Percentiles rank a stretch among this genome's conserved stretches.
Conservation (phyloP, 2,888 invertebrate genomes). For the Hofmannophila pseudospretella region DNA sequence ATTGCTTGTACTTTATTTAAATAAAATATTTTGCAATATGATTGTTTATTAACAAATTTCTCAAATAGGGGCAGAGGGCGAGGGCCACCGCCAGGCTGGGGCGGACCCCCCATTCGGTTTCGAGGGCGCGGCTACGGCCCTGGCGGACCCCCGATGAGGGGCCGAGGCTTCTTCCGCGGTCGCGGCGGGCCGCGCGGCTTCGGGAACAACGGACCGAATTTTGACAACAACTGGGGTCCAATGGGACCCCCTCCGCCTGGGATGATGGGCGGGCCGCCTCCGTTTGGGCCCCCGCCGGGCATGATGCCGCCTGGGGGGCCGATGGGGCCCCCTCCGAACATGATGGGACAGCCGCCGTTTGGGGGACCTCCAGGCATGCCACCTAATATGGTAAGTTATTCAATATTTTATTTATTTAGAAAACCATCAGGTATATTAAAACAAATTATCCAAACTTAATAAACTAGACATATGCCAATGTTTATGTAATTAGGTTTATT, state of each 20-base stretch:
- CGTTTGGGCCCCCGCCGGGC: conserved; percentile 69
- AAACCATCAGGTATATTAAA: too few relatives aligned
- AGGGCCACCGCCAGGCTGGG: conserved; percentile 61
- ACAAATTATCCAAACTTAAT: too few relatives aligned
- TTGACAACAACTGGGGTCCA: conserved; percentile 83
- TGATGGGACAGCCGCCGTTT: conserved; percentile 77
- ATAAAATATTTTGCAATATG: too few relatives aligned
- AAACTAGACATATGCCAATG: too few relatives aligned
- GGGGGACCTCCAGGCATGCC: conserved; percentile 73
- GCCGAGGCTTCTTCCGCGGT: conserved; percentile 72
- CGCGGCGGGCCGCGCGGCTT: conserved; percentile 64
- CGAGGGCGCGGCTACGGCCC: conserved; percentile 83
- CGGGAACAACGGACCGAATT: conserved; percentile 71
- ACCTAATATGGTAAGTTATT: conserved; percentile 77
- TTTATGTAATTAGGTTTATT: too few relatives aligned
- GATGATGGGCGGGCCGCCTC: conserved; percentile 67
- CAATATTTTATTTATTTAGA: too few relatives aligned
- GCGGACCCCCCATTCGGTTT: conserved; percentile 81
- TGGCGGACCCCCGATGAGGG: conserved; percentile 76
- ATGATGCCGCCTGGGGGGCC: conserved; percentile 79
- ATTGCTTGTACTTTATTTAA: too few relatives aligned
- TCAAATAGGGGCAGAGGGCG: conserved; percentile 42
- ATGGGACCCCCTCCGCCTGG: conserved; percentile 79
- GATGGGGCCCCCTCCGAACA: conserved; percentile 75
- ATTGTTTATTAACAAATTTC: too few relatives aligned